Base-by-base conservation (phyloP, 2,888 invertebrate genomes). In the Cryptocheilus praepositus region DNA sequence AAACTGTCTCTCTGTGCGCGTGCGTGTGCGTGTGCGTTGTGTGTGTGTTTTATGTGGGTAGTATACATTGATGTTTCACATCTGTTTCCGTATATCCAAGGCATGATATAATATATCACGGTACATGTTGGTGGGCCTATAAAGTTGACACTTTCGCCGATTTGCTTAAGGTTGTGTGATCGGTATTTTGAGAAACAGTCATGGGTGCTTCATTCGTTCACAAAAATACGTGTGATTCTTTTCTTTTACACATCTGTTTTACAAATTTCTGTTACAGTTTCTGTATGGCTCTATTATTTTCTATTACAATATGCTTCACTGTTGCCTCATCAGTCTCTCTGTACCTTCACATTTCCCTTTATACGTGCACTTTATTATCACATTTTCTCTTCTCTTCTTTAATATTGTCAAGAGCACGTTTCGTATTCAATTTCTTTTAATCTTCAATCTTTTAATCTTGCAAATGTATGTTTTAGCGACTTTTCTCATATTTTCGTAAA, bases 91-190 rank as follows among this genome's bases (percentile, higher is more conserved):
- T 67, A 36, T 11, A 11, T 36, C 36, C 36, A 11, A 11, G 36
- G 36, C 36, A 36, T 36, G 36, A 11, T 11, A 11, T 55, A 15
- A 60, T 60, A 60, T 60, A 21, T 61, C 55, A 64, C 67, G 56
- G 73, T 81, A 82, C 75, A 82, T 79, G 73, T 86, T 83, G 83
- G 83, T 85, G 83, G 84, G 83, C 83, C 84, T 70, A 74, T 74
- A 53, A 76, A 78, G 28, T 56, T 54, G 18, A 59, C 58, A 58
- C 36, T 53, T 43, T 76, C 25, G 18, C 8, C 15, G 45, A 55
- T 28, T 66, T 55, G 49, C 44, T 43, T 68, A 66, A 66, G 55
- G 66, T 46, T 73, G 64, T 70, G 53, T 51, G 13, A 45, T 36
- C 15, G 49, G 61, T 57, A 52, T 65, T 22, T 65, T 19, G 36